phyloP scores from a whole-genome alignment of 2,113 vertebrate species.

The Ramphastos sulfuratus region DNA sequence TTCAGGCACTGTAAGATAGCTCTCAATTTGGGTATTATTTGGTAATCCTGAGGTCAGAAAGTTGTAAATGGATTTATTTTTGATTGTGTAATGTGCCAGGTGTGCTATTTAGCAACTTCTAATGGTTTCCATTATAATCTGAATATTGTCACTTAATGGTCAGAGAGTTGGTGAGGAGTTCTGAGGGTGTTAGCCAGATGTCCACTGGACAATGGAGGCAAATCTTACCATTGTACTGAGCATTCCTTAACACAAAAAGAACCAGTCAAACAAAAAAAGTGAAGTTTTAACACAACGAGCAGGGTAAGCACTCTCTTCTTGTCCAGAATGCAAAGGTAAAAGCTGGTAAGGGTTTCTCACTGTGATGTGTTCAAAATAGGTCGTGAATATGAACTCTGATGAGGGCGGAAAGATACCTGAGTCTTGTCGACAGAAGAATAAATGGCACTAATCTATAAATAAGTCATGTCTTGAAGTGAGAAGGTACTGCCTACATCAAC shows the following conservation, averaged over 20 bases:
- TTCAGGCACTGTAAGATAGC: background rate
- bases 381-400: background rate
- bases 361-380: rapidly evolving
- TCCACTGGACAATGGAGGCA: background rate
- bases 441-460: background rate
- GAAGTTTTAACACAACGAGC: background rate
- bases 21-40: background rate
- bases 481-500: background rate
- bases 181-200: background rate
- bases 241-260: background rate
- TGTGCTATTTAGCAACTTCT: background rate
- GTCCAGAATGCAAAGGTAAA: background rate
- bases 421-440: background rate
- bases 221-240: background rate
- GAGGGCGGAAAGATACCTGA: background rate
- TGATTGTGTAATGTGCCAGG: background rate
- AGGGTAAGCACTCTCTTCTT: background rate
- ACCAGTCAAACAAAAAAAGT: too few species aligned
- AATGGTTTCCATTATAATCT: background rate
- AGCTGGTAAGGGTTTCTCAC: background rate
- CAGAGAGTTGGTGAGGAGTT: rapidly evolving
- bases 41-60: background rate
- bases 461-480: background rate
- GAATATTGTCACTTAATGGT: background rate
- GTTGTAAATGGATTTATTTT: background rate